These are phyloP conservation scores for Parochlus steinenii DNA, from an alignment of 2,888 invertebrate species.

Conservation along the genomic window DNA sequence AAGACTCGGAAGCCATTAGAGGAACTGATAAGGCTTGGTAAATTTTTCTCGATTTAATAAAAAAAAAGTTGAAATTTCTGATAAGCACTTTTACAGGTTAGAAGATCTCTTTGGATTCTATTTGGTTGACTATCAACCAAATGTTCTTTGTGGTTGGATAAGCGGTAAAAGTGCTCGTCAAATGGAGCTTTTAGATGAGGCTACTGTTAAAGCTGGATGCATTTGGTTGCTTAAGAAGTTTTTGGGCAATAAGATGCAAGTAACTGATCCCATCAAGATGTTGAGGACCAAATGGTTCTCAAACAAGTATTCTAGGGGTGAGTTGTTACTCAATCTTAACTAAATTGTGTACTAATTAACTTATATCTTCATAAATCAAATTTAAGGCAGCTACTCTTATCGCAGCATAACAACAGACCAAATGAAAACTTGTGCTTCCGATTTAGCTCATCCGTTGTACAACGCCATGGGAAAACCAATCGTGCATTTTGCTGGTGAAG, in stretches of 20 bases:
- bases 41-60: no score
- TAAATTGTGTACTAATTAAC: no score
- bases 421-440: slow-evolving; percentile 12
- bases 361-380: slow-evolving; percentile 17
- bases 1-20: slow-evolving; percentile 22
- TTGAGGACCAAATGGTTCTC: slow-evolving; percentile 5
- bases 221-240: slow-evolving; percentile 36
- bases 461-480: slow-evolving; percentile 24
- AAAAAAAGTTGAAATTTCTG: slow-evolving; percentile 23
- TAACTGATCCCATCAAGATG: slow-evolving; percentile 21
- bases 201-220: slow-evolving; percentile 33
- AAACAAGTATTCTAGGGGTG: slow-evolving; percentile 6
- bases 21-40: slow-evolving; percentile 1
- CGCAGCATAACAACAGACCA: slow-evolving; percentile 26
- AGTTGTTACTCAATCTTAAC: no score
- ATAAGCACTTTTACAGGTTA: slow-evolving; percentile 26
- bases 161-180: slow-evolving; percentile 37
- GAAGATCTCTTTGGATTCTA: slow-evolving; percentile 43
- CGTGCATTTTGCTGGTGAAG: slow-evolving; percentile 42
- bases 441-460: slow-evolving; percentile 32
- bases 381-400: slow-evolving; percentile 44
- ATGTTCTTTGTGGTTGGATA: slow-evolving; percentile 43
- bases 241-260: slow-evolving; percentile 24
- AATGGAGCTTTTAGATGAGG: slow-evolving; percentile 38
- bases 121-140: slow-evolving; percentile 36